Conservation (phyloP, 2,113 vertebrate species). For the Anhinga rufa region DNA sequence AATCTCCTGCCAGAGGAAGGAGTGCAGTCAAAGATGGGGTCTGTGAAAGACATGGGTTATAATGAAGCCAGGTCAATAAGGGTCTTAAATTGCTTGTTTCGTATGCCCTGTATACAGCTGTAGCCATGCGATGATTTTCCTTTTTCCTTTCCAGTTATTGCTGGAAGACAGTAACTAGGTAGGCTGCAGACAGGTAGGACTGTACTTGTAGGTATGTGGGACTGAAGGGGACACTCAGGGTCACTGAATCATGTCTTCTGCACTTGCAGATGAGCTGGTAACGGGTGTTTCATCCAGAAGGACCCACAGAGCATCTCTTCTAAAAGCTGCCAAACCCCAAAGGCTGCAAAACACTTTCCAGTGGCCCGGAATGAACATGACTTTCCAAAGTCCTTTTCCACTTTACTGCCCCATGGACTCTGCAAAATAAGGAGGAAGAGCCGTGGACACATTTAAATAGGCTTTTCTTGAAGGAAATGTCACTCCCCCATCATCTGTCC, state of each 20-base stretch:
- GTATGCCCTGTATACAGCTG: rapidly evolving
- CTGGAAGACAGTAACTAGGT: neutral
- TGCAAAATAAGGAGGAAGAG: neutral
- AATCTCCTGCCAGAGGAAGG: neutral
- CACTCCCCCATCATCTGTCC: neutral
- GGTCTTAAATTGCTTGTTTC: rapidly evolving
- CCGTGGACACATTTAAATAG: neutral
- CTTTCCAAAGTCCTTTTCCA: neutral
- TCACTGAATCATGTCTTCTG: neutral
- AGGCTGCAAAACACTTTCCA: neutral
- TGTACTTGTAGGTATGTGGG: neutral
- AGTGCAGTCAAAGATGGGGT: too few relatives aligned
- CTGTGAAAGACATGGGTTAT: neutral
- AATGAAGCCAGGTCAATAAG: neutral
- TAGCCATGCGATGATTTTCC: neutral
- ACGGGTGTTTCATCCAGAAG: neutral
- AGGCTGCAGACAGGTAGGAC: neutral
- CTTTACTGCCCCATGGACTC: neutral
- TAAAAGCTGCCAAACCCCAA: neutral
- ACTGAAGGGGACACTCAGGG: neutral
- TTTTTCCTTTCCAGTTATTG: neutral
- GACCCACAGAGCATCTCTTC: neutral
- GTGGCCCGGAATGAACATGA: rapidly evolving
- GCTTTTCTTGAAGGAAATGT: neutral
- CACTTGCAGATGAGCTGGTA: neutral